Evolutionary conservation across 2,797 vertebrate genomes (phyloP), one percentile per base, ranked within the genome.

Genomic region (Poecilia picta): DNA sequence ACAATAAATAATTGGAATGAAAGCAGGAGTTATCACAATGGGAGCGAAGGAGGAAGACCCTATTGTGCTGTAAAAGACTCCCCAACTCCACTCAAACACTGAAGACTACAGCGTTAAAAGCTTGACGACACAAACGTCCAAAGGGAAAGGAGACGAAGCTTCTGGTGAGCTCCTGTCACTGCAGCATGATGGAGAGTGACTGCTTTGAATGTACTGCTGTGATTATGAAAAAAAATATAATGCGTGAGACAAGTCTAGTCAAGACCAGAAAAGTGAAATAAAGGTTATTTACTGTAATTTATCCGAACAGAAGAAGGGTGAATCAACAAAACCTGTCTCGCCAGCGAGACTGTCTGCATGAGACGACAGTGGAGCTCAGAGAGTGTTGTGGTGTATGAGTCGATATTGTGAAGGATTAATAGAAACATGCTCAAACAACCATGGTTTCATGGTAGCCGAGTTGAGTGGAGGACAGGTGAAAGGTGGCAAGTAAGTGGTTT

Each of bases 41-140:
- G 46, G 2, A 4, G 70, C 13, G 64, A 68, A 8, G 12, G 10
- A 25, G 18, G 47, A 64, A 45, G 4, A 16, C 51, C 51, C n/a
- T 47, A 51, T 59, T 36, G 41, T 10, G 18, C 6, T n/a, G 8
- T 23, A 4, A 33, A 13, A 25, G 18, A 59, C 8, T 8, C n/a
- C 18, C 33, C 41, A 62, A 36, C 18, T 72, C 15, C 25, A 74
- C 31, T 47, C 13, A 11, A 39, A 49, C 36, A 45, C 5, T 31
- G 6, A 10, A 41, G 41, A 10, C 20, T 18, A 10, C 62, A 47
- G 71, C 1, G 10, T 43, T 7, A 72, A 78, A 64, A 47, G 49
- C 45, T 53, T 31, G 6, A 41, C 47, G 31, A 73, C 43, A 47
- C 41, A 78, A 73, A 78, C 51, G 20, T 73, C 77, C 31, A 33